Conservation (phyloP, 2,113 vertebrate species). For the Rhineura floridana region DNA sequence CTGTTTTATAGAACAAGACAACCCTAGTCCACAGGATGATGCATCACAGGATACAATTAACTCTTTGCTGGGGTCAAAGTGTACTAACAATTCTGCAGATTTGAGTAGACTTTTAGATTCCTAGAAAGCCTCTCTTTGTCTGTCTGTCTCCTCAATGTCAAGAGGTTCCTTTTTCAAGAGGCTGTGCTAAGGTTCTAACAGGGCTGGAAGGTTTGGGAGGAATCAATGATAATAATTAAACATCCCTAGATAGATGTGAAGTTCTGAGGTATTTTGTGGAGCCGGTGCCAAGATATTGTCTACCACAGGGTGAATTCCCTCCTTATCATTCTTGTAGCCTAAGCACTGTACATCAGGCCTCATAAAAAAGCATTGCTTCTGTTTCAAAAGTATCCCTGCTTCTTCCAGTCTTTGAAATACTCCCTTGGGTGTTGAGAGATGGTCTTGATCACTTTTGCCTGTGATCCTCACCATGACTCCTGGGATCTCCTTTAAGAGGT, state of each 20-base stretch:
- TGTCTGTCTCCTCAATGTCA: background rate
- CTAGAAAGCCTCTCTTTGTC: background rate
- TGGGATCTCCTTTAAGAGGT: slow-evolving; percentile 29
- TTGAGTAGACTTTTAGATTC: background rate
- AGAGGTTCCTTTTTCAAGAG: background rate
- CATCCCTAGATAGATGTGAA: background rate
- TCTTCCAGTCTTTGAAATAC: background rate
- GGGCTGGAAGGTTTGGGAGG: background rate
- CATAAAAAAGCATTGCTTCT: too few species aligned
- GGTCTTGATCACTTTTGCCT: background rate
- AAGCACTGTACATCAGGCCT: background rate
- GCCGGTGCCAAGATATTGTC: background rate
- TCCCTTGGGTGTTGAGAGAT: background rate
- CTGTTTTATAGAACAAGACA: background rate
- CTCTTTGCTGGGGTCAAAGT: background rate
- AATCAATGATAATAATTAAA: slow-evolving; percentile 18
- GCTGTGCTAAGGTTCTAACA: background rate
- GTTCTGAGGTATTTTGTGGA: background rate
- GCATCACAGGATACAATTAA: background rate
- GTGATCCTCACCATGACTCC: background rate
- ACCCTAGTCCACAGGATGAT: background rate
- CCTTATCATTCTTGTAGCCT: background rate
- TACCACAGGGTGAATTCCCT: background rate
- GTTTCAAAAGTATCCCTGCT: background rate
- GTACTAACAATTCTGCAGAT: background rate